Conservation (phyloP, 2,113 vertebrate species). For the Anolis sagrei region DNA sequence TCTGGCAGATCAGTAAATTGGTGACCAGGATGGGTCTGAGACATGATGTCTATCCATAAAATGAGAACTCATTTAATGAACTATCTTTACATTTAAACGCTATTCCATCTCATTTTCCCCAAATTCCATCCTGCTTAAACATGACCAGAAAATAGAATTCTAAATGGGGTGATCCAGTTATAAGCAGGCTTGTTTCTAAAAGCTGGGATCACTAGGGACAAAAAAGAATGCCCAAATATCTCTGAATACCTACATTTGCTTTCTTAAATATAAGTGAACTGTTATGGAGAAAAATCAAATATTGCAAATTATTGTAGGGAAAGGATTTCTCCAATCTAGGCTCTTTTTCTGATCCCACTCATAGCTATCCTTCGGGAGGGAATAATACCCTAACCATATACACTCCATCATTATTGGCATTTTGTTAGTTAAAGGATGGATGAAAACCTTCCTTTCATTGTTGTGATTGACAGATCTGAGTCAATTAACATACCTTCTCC, state of each 20-base stretch:
- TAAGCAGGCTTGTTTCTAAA: neutral
- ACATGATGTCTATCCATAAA: neutral
- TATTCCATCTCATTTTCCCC: neutral
- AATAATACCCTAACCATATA: neutral
- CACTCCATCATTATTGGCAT: neutral
- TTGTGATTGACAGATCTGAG: neutral
- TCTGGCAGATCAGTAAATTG: conserved; percentile 52
- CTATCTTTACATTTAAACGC: neutral
- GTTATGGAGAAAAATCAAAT: neutral
- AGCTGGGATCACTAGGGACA: neutral
- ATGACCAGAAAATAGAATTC: too few species aligned
- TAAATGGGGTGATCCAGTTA: too few species aligned
- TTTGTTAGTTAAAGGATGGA: neutral
- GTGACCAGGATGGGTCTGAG: conserved; percentile 60
- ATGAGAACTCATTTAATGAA: conserved; percentile 1
- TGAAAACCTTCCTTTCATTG: neutral
- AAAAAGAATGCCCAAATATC: neutral
- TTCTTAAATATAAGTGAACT: neutral
- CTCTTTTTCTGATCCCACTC: neutral
- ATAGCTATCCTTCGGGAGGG: neutral
- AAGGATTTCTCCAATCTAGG: neutral
- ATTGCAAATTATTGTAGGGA: neutral
- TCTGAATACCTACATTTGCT: neutral
- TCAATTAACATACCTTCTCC: neutral
- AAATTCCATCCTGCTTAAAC: neutral